phyloP scores from a whole-genome alignment of 2,113 vertebrate genomes.

The Aythya baeri region DNA sequence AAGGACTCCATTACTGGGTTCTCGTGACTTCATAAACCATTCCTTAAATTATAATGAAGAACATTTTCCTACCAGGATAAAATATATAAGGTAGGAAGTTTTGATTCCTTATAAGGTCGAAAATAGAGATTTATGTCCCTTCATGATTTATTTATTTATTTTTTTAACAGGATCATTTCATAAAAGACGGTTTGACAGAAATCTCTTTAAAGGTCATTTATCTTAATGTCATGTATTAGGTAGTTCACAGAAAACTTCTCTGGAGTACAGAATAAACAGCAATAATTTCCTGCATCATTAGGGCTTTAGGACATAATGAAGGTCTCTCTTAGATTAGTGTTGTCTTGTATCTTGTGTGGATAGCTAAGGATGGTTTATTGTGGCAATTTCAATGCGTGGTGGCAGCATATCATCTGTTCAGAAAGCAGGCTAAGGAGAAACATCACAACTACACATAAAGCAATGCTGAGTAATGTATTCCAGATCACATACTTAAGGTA shows the following conservation, averaged over 20 bases:
- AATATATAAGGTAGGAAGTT: background rate
- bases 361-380: background rate
- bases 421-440: background rate
- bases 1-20: background rate
- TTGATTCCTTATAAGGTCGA: background rate
- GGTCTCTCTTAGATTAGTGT: background rate
- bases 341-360: background rate
- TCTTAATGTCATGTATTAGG: background rate
- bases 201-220: background rate
- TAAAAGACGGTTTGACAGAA: background rate
- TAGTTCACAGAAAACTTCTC: background rate
- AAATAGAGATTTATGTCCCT: background rate
- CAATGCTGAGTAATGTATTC: slow-evolving; percentile 12
- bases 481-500: background rate
- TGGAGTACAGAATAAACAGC: background rate
- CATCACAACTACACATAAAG: background rate
- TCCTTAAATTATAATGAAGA: background rate
- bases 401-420: background rate
- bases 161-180: background rate
- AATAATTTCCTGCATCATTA: background rate
- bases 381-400: background rate
- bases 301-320: background rate
- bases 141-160: background rate
- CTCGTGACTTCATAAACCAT: background rate
- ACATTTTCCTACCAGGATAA: background rate